phyloP scores from a whole-genome alignment of 2,888 invertebrate species.

The Dysmachus trigonus region DNA sequence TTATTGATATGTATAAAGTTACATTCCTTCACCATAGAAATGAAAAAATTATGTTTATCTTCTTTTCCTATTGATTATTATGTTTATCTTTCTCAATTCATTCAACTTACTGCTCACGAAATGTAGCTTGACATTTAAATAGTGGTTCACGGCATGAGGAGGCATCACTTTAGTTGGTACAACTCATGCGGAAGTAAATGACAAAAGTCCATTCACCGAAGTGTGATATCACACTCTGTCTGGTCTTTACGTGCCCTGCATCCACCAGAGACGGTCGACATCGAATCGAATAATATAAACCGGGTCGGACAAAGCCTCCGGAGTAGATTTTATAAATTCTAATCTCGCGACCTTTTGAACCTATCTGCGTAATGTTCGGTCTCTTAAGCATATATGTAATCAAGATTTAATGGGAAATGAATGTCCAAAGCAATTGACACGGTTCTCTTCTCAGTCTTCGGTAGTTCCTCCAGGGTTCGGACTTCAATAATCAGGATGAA shows the following conservation, averaged over 20 bases:
- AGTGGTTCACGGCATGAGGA: background rate
- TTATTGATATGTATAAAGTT: background rate
- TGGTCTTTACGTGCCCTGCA: background rate
- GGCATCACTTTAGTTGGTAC: background rate
- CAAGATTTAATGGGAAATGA: background rate
- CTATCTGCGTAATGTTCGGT: background rate
- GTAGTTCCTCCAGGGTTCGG: background rate
- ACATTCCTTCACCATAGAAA: background rate
- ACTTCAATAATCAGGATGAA: background rate
- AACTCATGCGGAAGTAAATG: background rate
- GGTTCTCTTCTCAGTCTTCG: background rate
- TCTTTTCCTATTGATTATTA: background rate
- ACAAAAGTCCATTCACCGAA: background rate
- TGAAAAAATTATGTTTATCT: background rate
- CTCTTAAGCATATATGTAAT: background rate
- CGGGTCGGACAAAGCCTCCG: background rate
- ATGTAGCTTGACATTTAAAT: background rate
- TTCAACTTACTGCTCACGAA: background rate
- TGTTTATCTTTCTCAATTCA: background rate
- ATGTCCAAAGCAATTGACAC: slow-evolving; percentile 24
- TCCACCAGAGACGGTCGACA: background rate
- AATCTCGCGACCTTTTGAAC: slow-evolving; percentile 21
- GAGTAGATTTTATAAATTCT: background rate
- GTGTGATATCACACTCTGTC: background rate
- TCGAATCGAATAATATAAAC: background rate